These are phyloP conservation scores for Sarcophaga bullata DNA, from an alignment of 1,140 invertebrate genomes.

Conservation along the genomic window DNA sequence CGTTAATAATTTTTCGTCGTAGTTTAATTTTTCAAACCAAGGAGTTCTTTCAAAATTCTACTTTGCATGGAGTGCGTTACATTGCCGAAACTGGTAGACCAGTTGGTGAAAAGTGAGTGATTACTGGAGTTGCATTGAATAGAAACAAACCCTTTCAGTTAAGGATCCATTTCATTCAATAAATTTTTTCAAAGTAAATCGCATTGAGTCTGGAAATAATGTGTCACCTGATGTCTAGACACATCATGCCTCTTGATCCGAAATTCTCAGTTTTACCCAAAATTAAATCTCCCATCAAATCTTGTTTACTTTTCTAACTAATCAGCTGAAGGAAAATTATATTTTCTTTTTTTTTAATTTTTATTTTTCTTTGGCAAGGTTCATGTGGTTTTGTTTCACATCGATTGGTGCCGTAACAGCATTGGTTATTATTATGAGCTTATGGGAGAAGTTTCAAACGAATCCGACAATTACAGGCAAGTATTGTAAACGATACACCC, in stretches of 20 bases:
- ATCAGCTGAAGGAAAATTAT: too few species aligned
- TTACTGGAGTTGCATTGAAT: constrained; percentile 33
- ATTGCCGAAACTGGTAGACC: constrained; percentile 76
- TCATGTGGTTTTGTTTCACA: constrained; percentile 80
- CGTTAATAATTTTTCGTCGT: constrained; percentile 66
- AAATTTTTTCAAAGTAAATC: too few species aligned
- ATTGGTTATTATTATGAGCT: constrained; percentile 75
- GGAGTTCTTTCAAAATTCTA: constrained; percentile 77
- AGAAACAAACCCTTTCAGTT: not conserved
- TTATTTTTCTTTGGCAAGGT: constrained; percentile 66
- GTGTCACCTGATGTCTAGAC: too few species aligned
- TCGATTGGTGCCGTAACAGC: constrained; percentile 73
- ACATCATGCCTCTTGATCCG: too few species aligned
- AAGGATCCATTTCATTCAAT: too few species aligned
- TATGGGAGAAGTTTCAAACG: constrained; percentile 82
- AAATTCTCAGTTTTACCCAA: too few species aligned
- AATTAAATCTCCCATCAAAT: too few species aligned
- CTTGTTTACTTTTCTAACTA: too few species aligned
- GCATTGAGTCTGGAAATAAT: too few species aligned
- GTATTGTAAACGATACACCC: too few species aligned
- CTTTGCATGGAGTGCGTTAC: constrained; percentile 76
- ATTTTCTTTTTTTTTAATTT: not conserved
- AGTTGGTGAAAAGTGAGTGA: constrained; percentile 71
- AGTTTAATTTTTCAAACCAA: constrained; percentile 74
- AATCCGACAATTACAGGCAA: constrained; percentile 80